Evolutionary conservation across 2,113 vertebrate species (phyloP).

Genomic region (Rhinopomastus cyanomelas): DNA sequence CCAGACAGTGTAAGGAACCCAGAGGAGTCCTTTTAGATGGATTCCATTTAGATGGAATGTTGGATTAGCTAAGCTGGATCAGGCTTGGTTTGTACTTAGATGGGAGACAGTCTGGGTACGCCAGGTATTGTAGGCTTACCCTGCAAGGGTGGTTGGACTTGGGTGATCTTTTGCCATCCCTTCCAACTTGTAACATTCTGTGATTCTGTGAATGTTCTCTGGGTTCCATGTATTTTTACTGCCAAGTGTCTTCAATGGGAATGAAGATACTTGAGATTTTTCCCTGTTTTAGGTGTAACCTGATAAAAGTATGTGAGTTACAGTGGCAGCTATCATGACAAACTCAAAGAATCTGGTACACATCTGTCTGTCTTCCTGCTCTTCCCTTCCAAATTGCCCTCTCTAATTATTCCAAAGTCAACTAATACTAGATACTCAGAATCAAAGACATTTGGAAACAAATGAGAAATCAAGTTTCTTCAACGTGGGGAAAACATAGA

Average conservation of each 20-base stretch:
- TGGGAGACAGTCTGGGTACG: too few relatives aligned
- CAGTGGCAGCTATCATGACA: background rate
- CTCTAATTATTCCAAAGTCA: background rate
- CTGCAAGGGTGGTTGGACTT: too few relatives aligned
- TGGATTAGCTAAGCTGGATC: too few relatives aligned
- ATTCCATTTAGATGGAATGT: too few relatives aligned
- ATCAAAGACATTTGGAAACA: background rate
- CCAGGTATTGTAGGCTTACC: too few relatives aligned
- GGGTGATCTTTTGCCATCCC: too few relatives aligned
- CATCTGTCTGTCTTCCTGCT: background rate
- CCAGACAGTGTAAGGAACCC: too few relatives aligned
- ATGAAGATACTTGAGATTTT: background rate
- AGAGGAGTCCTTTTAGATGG: too few relatives aligned
- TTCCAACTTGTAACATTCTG: too few relatives aligned
- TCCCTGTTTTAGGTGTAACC: background rate
- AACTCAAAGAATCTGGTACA: background rate
- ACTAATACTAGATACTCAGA: background rate
- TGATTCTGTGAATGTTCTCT: too few relatives aligned
- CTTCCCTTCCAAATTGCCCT: accelerated
- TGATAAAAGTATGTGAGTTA: background rate
- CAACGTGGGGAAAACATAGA: background rate
- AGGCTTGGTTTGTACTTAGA: too few relatives aligned
- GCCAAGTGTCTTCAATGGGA: background rate
- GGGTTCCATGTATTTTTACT: background rate
- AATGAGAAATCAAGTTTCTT: background rate